A percentile compares a stretch with the other conserved stretches of the same genome.
phyloP scores from a whole-genome alignment of 2,797 vertebrate genomes.

The Leptodactylus fallax region DNA sequence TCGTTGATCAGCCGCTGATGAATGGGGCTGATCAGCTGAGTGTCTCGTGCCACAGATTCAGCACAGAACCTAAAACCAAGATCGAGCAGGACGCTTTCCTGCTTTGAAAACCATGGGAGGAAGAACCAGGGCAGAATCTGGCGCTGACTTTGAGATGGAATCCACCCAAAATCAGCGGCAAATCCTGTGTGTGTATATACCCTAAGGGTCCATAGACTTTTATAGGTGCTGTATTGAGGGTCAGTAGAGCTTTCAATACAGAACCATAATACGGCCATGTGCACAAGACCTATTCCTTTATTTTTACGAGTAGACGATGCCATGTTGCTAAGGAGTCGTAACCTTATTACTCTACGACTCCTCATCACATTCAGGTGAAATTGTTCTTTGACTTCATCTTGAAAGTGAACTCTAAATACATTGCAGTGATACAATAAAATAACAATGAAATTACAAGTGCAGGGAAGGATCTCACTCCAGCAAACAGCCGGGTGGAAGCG shows the following conservation, averaged over 20 bases:
- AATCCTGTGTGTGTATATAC: too few relatives aligned
- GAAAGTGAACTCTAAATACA: constrained; percentile 17
- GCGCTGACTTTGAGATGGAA: too few relatives aligned
- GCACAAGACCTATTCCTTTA: not conserved
- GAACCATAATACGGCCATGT: not conserved
- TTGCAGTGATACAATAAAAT: constrained; percentile 21
- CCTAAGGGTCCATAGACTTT: too few relatives aligned
- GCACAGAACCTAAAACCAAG: too few relatives aligned
- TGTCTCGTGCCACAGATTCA: too few relatives aligned
- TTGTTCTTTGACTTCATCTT: not conserved
- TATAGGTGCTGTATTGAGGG: not conserved
- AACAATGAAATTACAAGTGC: constrained; percentile 26
- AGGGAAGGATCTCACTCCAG: not conserved
- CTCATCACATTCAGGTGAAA: not conserved
- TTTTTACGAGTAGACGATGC: not conserved
- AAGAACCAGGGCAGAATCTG: too few relatives aligned
- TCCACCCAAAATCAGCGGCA: too few relatives aligned
- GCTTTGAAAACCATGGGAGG: too few relatives aligned
- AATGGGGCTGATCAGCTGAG: too few relatives aligned
- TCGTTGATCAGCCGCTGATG: too few relatives aligned
- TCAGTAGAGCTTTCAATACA: not conserved
- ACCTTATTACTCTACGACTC: not conserved
- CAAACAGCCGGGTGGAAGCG: constrained; percentile 18
- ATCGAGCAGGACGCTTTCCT: too few relatives aligned
- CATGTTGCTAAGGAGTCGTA: not conserved